These are phyloP conservation scores for Ptychochromis oligacanthus DNA, from an alignment of 2,113 vertebrate species.

Conservation along the genomic window DNA sequence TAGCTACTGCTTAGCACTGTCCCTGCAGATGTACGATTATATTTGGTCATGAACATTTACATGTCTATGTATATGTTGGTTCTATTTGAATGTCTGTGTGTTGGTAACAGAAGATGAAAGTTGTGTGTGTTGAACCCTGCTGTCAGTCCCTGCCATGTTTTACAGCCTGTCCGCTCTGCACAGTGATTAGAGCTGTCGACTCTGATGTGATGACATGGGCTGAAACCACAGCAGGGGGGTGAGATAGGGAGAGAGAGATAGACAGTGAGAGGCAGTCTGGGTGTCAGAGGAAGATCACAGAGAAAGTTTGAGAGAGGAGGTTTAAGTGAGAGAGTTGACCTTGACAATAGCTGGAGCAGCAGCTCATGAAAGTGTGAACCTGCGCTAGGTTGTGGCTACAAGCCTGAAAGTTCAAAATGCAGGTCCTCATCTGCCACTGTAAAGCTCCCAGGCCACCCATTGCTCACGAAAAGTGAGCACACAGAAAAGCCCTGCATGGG, in stretches of 20 bases:
- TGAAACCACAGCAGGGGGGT: constrained; percentile 72
- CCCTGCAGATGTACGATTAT: constrained; percentile 6
- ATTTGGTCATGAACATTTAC: constrained; percentile 22
- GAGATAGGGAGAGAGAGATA: constrained; percentile 33
- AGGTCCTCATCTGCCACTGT: constrained; percentile 49
- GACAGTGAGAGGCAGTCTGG: constrained; percentile 51
- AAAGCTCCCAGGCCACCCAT: constrained; percentile 32
- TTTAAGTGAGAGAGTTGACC: constrained; percentile 64
- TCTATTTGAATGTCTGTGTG: constrained; percentile 45
- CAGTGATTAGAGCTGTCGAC: constrained; percentile 79
- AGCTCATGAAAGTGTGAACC: constrained; percentile 30
- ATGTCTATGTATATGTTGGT: constrained; percentile 5
- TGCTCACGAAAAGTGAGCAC: constrained; percentile 9
- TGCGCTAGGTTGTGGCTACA: constrained; percentile 9
- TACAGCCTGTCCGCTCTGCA: constrained; percentile 76
- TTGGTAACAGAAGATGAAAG: constrained; percentile 68
- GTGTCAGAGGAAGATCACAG: constrained; percentile 71
- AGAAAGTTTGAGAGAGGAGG: constrained; percentile 61
- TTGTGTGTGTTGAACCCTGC: constrained; percentile 73
- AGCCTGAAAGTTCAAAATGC: constrained; percentile 16
- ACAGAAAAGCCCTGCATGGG: constrained; percentile 31
- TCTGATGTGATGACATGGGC: constrained; percentile 77
- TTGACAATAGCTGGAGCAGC: constrained; percentile 54
- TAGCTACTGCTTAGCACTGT: background rate
- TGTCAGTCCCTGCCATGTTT: constrained; percentile 80